phyloP scores from a whole-genome alignment of 2,797 vertebrate species.

The Glyptemys insculpta region DNA sequence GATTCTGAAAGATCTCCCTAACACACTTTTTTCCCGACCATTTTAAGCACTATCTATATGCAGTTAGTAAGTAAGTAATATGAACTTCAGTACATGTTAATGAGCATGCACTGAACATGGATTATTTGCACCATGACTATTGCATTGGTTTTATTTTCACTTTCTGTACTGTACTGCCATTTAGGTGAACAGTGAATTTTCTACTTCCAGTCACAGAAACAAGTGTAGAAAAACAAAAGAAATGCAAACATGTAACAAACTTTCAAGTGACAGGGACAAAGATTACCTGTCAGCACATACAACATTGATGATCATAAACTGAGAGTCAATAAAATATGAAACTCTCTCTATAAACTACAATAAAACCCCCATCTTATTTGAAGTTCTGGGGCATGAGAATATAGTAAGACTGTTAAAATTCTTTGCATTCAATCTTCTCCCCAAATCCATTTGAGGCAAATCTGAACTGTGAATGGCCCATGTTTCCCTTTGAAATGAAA shows the following conservation, averaged over 20 bases:
- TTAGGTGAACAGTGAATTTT: conserved; percentile 3
- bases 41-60: neutral
- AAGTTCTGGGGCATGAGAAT: neutral
- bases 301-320: neutral
- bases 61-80: neutral
- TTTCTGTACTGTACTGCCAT: neutral
- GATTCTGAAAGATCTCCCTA: no score
- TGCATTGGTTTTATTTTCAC: neutral
- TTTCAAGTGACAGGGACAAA: neutral
- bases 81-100: neutral
- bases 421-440: neutral
- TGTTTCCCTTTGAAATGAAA: neutral
- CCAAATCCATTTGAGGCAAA: neutral
- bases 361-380: neutral
- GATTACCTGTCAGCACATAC: neutral
- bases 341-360: neutral
- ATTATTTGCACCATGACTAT: neutral
- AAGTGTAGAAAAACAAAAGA: neutral
- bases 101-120: neutral
- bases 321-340: neutral
- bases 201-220: neutral
- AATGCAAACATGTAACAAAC: neutral
- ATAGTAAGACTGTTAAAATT: neutral
- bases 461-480: neutral
- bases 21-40: no score